Evolutionary conservation across 2,888 invertebrate species (phyloP), one percentile per base, ranked within the genome.

Genomic region (Aporophyla nigra): DNA sequence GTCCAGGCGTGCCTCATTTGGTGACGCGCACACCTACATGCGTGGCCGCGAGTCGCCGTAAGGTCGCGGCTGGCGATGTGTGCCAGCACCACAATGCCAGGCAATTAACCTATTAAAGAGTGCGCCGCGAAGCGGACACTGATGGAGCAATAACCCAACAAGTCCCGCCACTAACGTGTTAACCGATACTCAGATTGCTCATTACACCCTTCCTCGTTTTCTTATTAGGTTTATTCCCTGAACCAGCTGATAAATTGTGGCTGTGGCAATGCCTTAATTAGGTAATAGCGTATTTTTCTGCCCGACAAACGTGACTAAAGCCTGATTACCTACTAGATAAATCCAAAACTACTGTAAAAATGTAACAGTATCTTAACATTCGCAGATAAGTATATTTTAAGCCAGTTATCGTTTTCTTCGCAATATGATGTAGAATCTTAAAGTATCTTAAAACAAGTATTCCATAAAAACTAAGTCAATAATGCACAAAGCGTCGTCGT

Each of bases 71-170:
- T 94, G 94, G 89, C 93, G 93, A 95, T 94, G 93, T 95, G 94
- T 96, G 95, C 96, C 95, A 96, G 94, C 94, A 94, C 93, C 92
- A 96, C 96, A 95, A 96, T 96, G 95, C 95, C 94, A 95, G 94
- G 92, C 95, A 95, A 96, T 96, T 96, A 96, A 95, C 95, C 95
- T 95, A 96, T 96, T 95, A 96, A 95, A 95, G 93, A 94, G 93
- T 94, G 90, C 91, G 93, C 90, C 87, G 92, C 90, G 90, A 93
- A 93, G 92, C 93, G 92, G 91, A 93, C 90, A 92, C 92, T 90
- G 90, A 90, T 93, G 91, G 93, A 93, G 93, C 94, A 95, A 94
- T 93, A 95, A 95, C 93, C 94, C 90, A 91, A 90, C 89, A 92
- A 91, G 90, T 93, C 93, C 93, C 90, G 84, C 87, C 89, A 90